phyloP scores from a whole-genome alignment of 2,888 invertebrate genomes.

The Uloborus plumipes region DNA sequence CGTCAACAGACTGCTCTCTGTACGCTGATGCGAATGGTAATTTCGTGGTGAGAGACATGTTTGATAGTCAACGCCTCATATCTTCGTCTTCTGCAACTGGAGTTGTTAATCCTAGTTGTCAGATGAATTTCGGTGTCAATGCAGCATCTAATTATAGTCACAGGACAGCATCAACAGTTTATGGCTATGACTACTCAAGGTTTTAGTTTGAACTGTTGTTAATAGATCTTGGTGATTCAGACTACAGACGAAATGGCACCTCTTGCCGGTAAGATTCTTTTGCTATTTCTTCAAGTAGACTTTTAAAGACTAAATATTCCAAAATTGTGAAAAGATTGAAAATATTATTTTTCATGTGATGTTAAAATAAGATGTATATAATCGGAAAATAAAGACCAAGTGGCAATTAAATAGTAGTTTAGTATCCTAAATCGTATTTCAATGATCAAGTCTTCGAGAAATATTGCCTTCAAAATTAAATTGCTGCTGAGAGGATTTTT shows the following conservation, averaged over 20 bases:
- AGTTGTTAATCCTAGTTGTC: conserved; percentile 56
- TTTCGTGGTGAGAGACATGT: conserved; percentile 57
- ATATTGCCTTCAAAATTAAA: too few species aligned
- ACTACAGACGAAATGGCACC: conserved; percentile 25
- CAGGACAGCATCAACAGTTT: conserved; percentile 56
- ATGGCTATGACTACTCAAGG: conserved; percentile 59
- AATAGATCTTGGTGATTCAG: conserved; percentile 17
- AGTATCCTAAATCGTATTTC: too few species aligned
- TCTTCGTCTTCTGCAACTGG: conserved; percentile 36
- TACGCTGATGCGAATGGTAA: conserved; percentile 53
- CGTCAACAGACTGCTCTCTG: conserved; percentile 50
- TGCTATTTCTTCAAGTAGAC: neutral
- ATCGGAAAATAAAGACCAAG: too few species aligned
- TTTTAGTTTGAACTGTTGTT: conserved; percentile 44
- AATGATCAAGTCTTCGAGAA: too few species aligned
- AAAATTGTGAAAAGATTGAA: too few species aligned
- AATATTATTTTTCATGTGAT: too few species aligned
- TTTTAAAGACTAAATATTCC: too few species aligned
- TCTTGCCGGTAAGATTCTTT: conserved; percentile 44
- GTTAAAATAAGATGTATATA: too few species aligned
- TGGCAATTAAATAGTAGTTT: too few species aligned
- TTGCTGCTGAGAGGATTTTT: too few species aligned
- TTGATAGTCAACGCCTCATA: conserved; percentile 57
- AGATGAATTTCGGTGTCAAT: conserved; percentile 58
- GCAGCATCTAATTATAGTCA: conserved; percentile 35